Evolutionary conservation across 2,888 invertebrate genomes (phyloP).

Genomic region (Drosophila fulvimacula): DNA sequence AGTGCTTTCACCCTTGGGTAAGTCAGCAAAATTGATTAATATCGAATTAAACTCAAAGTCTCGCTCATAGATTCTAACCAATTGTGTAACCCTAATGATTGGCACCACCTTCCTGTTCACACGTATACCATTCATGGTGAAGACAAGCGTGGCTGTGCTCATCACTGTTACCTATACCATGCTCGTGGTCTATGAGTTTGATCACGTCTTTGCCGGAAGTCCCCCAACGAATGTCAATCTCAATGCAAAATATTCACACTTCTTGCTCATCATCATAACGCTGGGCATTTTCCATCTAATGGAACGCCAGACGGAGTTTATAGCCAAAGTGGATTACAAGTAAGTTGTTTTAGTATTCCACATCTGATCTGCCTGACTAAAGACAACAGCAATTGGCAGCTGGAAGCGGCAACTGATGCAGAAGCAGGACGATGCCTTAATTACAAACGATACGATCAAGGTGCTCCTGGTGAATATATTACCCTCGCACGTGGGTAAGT

Average conservation of each 20-base stretch:
- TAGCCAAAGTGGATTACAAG: slow-evolving; percentile 93
- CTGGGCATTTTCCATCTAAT: slow-evolving; percentile 92
- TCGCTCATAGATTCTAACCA: slow-evolving; percentile 85
- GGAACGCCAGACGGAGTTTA: slow-evolving; percentile 95
- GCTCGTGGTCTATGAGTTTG: slow-evolving; percentile 88
- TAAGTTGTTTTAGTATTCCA: slow-evolving; percentile 80
- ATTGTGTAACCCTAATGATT: slow-evolving; percentile 86
- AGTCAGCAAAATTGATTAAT: neutral
- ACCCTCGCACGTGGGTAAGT: slow-evolving; percentile 95
- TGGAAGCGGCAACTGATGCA: slow-evolving; percentile 90
- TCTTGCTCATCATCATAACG: slow-evolving; percentile 90
- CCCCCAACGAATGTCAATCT: slow-evolving; percentile 90
- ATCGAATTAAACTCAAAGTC: too few species aligned
- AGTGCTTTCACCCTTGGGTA: slow-evolving; percentile 84
- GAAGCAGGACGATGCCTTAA: slow-evolving; percentile 94
- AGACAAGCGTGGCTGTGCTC: slow-evolving; percentile 89
- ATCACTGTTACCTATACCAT: slow-evolving; percentile 89
- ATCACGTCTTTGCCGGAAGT: slow-evolving; percentile 86
- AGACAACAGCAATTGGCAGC: slow-evolving; percentile 58
- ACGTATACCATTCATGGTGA: slow-evolving; percentile 92
- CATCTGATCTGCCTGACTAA: slow-evolving; percentile 26
- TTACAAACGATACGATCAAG: slow-evolving; percentile 94
- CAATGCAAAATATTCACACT: slow-evolving; percentile 89
- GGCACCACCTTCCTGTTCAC: slow-evolving; percentile 92
- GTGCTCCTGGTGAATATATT: slow-evolving; percentile 96